Evolutionary conservation across 2,888 invertebrate species (phyloP).

Genomic region (Chydorus sphaericus): DNA sequence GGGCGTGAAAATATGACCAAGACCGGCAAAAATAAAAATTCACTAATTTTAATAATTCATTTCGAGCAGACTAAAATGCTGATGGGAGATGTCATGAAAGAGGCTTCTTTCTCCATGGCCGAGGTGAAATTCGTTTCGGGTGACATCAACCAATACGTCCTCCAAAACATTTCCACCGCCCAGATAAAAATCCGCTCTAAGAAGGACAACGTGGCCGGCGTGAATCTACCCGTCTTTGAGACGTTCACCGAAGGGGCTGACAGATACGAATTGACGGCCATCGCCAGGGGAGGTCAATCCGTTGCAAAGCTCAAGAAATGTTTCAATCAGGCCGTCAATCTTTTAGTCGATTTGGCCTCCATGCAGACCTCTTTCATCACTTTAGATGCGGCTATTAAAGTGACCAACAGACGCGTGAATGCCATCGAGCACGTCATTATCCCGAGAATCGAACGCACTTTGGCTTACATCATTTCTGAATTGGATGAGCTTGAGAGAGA

Average conservation of each 20-base stretch:
- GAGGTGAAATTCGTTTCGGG: constrained; percentile 98
- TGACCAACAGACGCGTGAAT: constrained; percentile 96
- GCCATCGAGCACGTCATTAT: constrained; percentile 99
- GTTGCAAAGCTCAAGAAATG: constrained; percentile 93
- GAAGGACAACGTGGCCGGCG: constrained; percentile 98
- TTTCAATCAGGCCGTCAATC: constrained; percentile 86
- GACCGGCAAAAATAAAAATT: not conserved
- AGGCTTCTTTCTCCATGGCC: constrained; percentile 93
- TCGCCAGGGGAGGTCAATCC: constrained; percentile 95
- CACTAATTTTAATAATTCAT: not conserved
- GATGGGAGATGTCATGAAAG: constrained; percentile 99
- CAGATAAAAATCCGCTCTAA: constrained; percentile 92
- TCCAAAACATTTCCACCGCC: constrained; percentile 96
- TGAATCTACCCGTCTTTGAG: constrained; percentile 89
- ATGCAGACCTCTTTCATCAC: constrained; percentile 97
- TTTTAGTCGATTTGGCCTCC: constrained; percentile 91
- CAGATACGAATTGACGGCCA: constrained; percentile 88
- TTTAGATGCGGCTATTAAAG: constrained; percentile 95
- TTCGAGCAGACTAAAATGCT: constrained; percentile 82
- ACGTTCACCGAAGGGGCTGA: constrained; percentile 88
- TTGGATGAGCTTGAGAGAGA: constrained; percentile 96
- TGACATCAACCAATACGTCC: constrained; percentile 92
- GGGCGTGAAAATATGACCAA: no score
- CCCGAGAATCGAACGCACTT: constrained; percentile 88
- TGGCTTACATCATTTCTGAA: constrained; percentile 93